Conservation (phyloP, 2,888 invertebrate species). For the Tupiocoris notatus region DNA sequence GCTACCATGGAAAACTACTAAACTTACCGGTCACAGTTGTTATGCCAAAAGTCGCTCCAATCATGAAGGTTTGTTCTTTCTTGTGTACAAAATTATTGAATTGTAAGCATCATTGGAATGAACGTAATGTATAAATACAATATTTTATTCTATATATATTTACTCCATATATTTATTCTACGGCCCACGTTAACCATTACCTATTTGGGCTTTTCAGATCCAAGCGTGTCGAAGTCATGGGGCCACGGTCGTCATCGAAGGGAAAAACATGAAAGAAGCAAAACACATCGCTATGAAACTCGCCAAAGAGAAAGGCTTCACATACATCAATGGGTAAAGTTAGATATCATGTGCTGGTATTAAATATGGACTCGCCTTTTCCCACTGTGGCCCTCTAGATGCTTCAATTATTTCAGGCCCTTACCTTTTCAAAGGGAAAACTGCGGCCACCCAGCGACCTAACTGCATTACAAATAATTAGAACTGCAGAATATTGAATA, state of each 20-base stretch:
- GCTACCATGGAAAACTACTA: slow-evolving; percentile 74
- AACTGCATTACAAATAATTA: too few relatives aligned
- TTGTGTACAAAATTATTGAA: too few relatives aligned
- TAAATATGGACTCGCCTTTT: background rate
- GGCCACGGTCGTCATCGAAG: slow-evolving; percentile 80
- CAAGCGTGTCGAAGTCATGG: slow-evolving; percentile 81
- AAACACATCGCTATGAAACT: slow-evolving; percentile 75
- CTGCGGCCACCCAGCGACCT: too few relatives aligned
- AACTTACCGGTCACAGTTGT: slow-evolving; percentile 77
- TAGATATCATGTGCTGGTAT: too few relatives aligned
- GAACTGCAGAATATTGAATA: too few relatives aligned
- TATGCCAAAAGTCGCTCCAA: slow-evolving; percentile 93
- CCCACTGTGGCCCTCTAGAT: background rate
- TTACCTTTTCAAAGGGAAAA: too few relatives aligned
- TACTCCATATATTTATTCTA: too few relatives aligned
- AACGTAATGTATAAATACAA: too few relatives aligned
- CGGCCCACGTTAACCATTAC: too few relatives aligned
- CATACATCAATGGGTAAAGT: slow-evolving; percentile 88
- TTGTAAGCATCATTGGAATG: background rate
- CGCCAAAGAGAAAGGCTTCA: slow-evolving; percentile 66
- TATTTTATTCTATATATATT: too few relatives aligned
- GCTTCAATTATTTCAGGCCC: background rate
- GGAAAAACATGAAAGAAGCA: slow-evolving; percentile 80
- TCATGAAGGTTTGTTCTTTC: slow-evolving; percentile 75
- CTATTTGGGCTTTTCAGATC: too few relatives aligned